phyloP scores from a whole-genome alignment of 2,113 vertebrate species.

The Gopherus flavomarginatus region DNA sequence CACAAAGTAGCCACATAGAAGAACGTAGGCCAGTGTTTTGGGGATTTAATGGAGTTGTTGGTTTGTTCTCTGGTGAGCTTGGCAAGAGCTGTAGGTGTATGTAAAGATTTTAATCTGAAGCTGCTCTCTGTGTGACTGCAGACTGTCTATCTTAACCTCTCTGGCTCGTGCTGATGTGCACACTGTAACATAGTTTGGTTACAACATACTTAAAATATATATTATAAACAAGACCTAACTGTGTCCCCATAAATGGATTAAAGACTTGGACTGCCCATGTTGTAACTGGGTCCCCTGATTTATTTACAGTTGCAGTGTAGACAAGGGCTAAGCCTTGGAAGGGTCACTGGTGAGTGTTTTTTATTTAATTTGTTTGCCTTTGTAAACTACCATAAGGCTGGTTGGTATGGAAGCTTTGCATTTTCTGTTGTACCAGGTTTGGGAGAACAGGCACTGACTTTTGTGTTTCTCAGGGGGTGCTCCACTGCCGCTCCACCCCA shows the following conservation, averaged over 20 bases:
- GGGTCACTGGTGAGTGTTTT: not conserved
- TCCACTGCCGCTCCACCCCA: too few species aligned
- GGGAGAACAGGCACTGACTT: not conserved
- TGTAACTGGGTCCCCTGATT: not conserved
- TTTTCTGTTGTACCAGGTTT: not conserved
- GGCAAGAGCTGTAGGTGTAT: not conserved
- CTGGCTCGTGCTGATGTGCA: too few species aligned
- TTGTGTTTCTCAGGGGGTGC: too few species aligned
- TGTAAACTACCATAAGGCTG: not conserved
- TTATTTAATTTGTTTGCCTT: not conserved
- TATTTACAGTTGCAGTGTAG: not conserved
- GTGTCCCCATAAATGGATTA: not conserved
- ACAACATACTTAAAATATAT: not conserved
- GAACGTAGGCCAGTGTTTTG: not conserved
- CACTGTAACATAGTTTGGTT: too few species aligned
- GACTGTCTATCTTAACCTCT: too few species aligned
- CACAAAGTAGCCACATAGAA: not conserved
- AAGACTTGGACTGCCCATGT: not conserved
- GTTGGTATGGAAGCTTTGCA: not conserved
- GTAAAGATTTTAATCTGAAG: not conserved
- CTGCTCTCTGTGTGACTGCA: not conserved
- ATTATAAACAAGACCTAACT: not conserved
- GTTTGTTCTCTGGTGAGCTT: not conserved
- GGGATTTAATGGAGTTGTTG: fast-evolving
- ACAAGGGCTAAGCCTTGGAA: not conserved